Base-by-base conservation (phyloP, 1,140 invertebrate species). In the Stratiolaelaps scimitus region DNA sequence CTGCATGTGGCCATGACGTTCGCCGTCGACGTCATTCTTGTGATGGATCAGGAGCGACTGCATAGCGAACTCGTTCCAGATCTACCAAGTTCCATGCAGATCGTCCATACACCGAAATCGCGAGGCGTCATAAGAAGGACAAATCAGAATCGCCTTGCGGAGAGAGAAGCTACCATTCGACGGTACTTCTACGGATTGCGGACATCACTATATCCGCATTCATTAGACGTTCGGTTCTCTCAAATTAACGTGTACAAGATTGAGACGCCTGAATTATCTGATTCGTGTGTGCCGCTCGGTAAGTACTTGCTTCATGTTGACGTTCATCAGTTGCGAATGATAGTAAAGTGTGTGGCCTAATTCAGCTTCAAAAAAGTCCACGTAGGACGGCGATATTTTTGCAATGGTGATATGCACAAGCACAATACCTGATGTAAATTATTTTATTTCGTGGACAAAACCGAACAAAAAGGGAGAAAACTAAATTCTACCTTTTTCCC, bases 181-280 rank as follows among this genome's bases (percentile, higher is more conserved):
- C 87, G 96, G 77, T 98, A 97, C 78, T 98, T 97, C 77, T 98
- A 98, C 79, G 82, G 92, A n/a, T 75, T 79, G 65, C 82, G 81
- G 69, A 83, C 84, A 13, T 85, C 87, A 0, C 81, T 93, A 19
- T 94, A 92, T 79, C 92, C 92, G 0, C 88, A 92, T 72, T 89
- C 86, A 1, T 89, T 92, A 75, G 89, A 92, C 75, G 83, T 93
- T 0, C 84, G 87, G 75, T 92, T 87, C 78, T 80, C 80, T 17
- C 90, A 95, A 70, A 80, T 93, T 0, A 86, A 85, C 71, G 83
- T 97, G 23, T 96, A 85, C 73, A 96, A 96, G 81, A 91, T 97
- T 73, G 93, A 92, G 29, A 88, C 90, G 0, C 89, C 92, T 0
- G 82, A 87, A 2, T 75, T 97, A 53, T 92, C 92, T 0, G 89